A percentile compares a stretch with the other conserved stretches of the same genome.
phyloP scores from a whole-genome alignment of 2,888 invertebrate species.

The Cabera pusaria region DNA sequence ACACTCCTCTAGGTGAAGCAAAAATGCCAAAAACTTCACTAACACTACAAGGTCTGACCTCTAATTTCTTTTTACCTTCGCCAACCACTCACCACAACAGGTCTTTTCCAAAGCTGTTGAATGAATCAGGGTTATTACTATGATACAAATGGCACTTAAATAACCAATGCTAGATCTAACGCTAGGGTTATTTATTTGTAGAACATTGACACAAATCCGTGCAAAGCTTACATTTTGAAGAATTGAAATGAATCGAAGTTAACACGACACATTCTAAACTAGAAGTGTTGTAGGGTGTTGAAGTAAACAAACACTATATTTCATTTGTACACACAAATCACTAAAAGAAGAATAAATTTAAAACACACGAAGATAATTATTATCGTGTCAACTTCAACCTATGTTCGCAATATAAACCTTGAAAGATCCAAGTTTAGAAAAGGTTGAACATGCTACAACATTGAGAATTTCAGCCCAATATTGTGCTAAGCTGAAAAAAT shows the following conservation, averaged over 20 bases:
- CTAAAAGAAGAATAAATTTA: too few relatives aligned
- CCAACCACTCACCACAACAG: conserved; percentile 79
- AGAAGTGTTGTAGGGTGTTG: neutral
- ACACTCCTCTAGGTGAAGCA: conserved; percentile 64
- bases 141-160: conserved; percentile 20
- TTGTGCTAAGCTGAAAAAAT: conserved; percentile 44
- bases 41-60: conserved; percentile 60
- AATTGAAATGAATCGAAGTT: conserved; percentile 4
- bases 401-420: conserved; percentile 7
- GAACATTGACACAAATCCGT: conserved; percentile 37
- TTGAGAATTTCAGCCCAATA: conserved; percentile 57
- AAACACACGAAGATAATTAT: too few relatives aligned
- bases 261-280: conserved; percentile 5
- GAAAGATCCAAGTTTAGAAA: conserved; percentile 22
- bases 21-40: conserved; percentile 59
- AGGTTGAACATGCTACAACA: conserved; percentile 64
- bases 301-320: too few relatives aligned
- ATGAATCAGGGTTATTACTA: conserved; percentile 63
- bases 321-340: too few relatives aligned
- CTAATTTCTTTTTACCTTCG: conserved; percentile 67
- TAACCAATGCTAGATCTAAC: conserved; percentile 16
- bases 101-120: conserved; percentile 82
- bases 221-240: conserved; percentile 45
- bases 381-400: conserved; percentile 12
- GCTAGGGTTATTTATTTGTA: neutral